phyloP scores from a whole-genome alignment of 92 coral and sea anemone genomes.

The Chrysogorgia sp. region DNA sequence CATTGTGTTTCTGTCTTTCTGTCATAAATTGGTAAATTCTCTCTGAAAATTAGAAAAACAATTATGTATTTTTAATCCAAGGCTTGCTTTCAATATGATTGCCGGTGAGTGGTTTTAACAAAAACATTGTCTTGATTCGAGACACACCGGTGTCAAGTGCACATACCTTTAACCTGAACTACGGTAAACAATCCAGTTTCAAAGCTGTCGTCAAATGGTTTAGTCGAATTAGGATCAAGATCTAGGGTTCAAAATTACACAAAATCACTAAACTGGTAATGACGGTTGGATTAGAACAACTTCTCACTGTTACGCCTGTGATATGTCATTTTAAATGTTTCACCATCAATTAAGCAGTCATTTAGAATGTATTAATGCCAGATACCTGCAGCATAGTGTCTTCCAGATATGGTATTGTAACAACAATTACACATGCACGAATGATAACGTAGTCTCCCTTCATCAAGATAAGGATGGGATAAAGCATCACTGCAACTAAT shows the following conservation, averaged over 20 bases:
- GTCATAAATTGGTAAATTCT: conserved; percentile 87
- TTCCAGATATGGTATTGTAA: conserved; percentile 87
- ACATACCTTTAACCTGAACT: conserved; percentile 79
- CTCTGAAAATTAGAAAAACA: conserved; percentile 57
- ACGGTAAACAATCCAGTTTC: conserved; percentile 79
- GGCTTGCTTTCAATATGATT: background rate
- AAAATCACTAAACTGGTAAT: too few species aligned
- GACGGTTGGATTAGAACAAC: too few species aligned
- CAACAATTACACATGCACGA: conserved; percentile 99
- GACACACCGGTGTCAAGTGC: background rate
- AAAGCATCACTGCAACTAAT: conserved; percentile 91
- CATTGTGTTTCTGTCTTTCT: conserved; percentile 81
- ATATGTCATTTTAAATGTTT: too few species aligned
- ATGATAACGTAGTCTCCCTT: conserved; percentile 92
- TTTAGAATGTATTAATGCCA: background rate
- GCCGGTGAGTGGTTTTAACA: background rate
- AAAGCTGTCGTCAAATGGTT: conserved; percentile 94
- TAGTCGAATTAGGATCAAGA: conserved; percentile 82
- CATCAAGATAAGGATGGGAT: conserved; percentile 98
- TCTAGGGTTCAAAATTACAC: conserved; percentile 65
- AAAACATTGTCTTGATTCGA: background rate
- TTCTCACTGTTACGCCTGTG: too few species aligned
- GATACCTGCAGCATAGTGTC: conserved; percentile 95
- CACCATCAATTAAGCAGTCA: too few species aligned
- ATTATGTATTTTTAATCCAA: too few species aligned